These are phyloP conservation scores for Aurelia sp. DNA, from an alignment of 30 jellyfish, hydroid and myxozoan species.

Conservation along the genomic window DNA sequence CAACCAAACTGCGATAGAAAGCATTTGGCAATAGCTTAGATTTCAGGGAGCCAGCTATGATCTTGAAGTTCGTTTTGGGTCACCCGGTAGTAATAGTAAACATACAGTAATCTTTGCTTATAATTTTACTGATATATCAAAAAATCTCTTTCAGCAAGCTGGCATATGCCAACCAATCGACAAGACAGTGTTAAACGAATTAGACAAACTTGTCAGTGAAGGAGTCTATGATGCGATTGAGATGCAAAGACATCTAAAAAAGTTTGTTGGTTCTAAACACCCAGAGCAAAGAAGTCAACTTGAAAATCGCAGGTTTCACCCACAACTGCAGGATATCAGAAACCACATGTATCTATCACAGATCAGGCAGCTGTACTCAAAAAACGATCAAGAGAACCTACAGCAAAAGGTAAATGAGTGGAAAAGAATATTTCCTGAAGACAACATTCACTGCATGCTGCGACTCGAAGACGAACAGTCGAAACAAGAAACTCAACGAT, in stretches of 20 bases:
- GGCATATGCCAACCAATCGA: conserved; percentile 48
- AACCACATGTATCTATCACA: conserved; percentile 10
- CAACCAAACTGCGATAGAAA: no score
- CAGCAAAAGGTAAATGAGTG: neutral
- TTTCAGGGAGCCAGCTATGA: no score
- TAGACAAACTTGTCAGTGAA: conserved; percentile 18
- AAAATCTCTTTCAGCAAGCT: conserved; percentile 24
- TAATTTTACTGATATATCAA: no score
- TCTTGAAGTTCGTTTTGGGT: no score
- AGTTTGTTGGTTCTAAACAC: conserved; percentile 7
- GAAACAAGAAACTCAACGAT: conserved; percentile 17
- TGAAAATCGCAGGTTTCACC: conserved; percentile 7
- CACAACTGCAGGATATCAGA: neutral
- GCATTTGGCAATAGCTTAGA: no score
- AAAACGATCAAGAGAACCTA: no score
- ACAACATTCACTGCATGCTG: neutral
- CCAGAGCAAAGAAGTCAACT: conserved; percentile 20
- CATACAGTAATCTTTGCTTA: no score
- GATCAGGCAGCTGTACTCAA: conserved; percentile 1
- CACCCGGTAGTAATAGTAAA: no score
- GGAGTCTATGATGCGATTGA: conserved; percentile 37
- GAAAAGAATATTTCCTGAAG: neutral
- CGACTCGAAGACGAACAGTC: conserved; percentile 5
- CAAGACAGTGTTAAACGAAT: neutral
- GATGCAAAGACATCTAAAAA: conserved; percentile 31